Evolutionary conservation across 2,888 invertebrate species (phyloP).

Genomic region (Drosophila ezoana): DNA sequence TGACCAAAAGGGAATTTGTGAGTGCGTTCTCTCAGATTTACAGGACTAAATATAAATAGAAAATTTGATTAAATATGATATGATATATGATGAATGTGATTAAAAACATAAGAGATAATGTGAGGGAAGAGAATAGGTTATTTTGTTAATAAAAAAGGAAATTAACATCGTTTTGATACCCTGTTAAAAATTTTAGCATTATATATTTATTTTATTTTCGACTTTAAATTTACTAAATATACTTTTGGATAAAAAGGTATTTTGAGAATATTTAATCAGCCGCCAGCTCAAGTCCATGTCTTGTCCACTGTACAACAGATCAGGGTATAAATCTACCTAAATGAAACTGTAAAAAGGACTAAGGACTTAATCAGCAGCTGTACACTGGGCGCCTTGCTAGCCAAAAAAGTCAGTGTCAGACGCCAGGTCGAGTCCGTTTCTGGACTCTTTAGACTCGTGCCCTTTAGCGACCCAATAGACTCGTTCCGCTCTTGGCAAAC

Average conservation of each 20-base stretch:
- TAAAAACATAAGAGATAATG: too few relatives aligned
- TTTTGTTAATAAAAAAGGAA: too few relatives aligned
- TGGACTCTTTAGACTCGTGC: slow-evolving; percentile 5
- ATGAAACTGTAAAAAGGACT: slow-evolving; percentile 13
- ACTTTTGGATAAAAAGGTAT: too few relatives aligned
- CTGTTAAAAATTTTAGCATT: too few relatives aligned
- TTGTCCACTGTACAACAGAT: slow-evolving; percentile 19
- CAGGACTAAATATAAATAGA: too few relatives aligned
- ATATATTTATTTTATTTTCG: too few relatives aligned
- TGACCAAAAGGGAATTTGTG: neutral
- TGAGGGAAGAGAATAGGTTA: too few relatives aligned
- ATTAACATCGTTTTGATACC: too few relatives aligned
- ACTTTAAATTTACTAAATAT: too few relatives aligned
- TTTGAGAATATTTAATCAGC: too few relatives aligned
- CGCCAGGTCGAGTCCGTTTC: slow-evolving; percentile 18
- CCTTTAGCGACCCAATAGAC: neutral
- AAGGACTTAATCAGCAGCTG: slow-evolving; percentile 58
- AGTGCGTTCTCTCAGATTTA: neutral
- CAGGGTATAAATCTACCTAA: slow-evolving; percentile 7
- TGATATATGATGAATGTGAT: too few relatives aligned
- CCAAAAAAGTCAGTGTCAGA: slow-evolving; percentile 20
- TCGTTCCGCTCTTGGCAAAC: slow-evolving; percentile 30
- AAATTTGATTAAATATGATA: too few relatives aligned
- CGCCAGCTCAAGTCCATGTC: neutral
- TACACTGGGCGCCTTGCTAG: slow-evolving; percentile 19